Conservation (phyloP, 2,113 vertebrate genomes). For the Oryzias curvinotus region DNA sequence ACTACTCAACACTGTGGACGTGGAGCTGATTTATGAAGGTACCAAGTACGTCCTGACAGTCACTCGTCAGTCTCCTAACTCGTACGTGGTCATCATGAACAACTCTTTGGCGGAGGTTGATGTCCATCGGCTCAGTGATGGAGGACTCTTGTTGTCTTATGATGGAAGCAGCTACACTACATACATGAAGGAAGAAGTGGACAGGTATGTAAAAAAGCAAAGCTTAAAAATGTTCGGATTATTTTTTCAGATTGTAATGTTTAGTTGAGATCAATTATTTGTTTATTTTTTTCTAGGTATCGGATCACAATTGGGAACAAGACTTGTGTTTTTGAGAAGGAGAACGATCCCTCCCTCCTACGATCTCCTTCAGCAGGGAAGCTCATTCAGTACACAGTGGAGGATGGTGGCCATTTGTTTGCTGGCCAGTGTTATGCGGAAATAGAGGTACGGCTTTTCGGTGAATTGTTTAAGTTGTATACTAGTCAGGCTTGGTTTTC, state of each 20-base stretch:
- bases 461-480: too few species aligned
- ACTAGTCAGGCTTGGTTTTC: neutral
- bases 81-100: constrained; percentile 98
- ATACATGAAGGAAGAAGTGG: constrained; percentile 98
- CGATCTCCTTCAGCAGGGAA: constrained; percentile 95
- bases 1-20: constrained; percentile 92
- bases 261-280: neutral
- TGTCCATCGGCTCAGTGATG: constrained; percentile 93
- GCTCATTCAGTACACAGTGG: constrained; percentile 94
- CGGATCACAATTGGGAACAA: constrained; percentile 99
- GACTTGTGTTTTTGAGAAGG: constrained; percentile 98
- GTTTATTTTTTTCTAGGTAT: constrained; percentile 76
- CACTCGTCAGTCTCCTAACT: constrained; percentile 95
- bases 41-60: constrained; percentile 94
- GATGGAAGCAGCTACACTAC: constrained; percentile 99
- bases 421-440: constrained; percentile 95
- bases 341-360: constrained; percentile 95
- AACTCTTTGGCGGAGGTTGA: constrained; percentile 89
- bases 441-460: constrained; percentile 85
- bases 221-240: neutral
- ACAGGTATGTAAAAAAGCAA: constrained; percentile 79
- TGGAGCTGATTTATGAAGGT: constrained; percentile 96
- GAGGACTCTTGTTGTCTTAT: constrained; percentile 92
- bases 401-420: constrained; percentile 96
- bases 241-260: neutral